These are phyloP conservation scores for Dromococcyx pavoninus DNA, from an alignment of 2,797 vertebrate genomes.

Conservation along the genomic window DNA sequence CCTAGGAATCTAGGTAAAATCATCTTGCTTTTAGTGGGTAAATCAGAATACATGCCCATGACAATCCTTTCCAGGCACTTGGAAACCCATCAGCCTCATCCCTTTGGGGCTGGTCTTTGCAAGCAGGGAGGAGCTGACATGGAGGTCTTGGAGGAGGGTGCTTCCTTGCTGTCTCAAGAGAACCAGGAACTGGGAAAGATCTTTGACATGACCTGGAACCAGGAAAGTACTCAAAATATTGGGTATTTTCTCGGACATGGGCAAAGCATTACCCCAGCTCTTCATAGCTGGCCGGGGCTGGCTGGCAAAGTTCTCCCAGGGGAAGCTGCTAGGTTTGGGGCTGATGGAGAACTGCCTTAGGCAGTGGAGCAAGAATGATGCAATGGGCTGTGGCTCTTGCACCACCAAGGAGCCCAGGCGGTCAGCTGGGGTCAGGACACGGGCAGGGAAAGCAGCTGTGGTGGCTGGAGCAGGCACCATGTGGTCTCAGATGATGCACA, in stretches of 20 bases:
- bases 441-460: not conserved
- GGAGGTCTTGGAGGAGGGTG: not conserved
- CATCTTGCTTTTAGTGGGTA: not conserved
- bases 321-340: not conserved
- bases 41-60: not conserved
- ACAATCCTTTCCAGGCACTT: not conserved
- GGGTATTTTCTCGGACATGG: fast-evolving
- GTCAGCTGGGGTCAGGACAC: fast-evolving
- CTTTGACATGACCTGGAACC: not conserved
- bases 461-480: fast-evolving
- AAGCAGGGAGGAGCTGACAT: not conserved
- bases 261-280: not conserved
- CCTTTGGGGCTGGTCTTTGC: not conserved
- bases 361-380: not conserved
- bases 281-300: fast-evolving
- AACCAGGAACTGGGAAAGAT: not conserved
- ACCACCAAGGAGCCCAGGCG: fast-evolving
- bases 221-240: fast-evolving
- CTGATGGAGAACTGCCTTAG: not conserved
- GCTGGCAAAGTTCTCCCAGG: not conserved
- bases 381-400: not conserved
- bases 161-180: not conserved
- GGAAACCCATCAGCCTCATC: not conserved
- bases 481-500: fast-evolving
- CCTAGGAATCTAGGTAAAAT: not conserved